These are phyloP conservation scores for Oreotragus oreotragus DNA, from an alignment of 2,113 vertebrate genomes.

Conservation along the genomic window DNA sequence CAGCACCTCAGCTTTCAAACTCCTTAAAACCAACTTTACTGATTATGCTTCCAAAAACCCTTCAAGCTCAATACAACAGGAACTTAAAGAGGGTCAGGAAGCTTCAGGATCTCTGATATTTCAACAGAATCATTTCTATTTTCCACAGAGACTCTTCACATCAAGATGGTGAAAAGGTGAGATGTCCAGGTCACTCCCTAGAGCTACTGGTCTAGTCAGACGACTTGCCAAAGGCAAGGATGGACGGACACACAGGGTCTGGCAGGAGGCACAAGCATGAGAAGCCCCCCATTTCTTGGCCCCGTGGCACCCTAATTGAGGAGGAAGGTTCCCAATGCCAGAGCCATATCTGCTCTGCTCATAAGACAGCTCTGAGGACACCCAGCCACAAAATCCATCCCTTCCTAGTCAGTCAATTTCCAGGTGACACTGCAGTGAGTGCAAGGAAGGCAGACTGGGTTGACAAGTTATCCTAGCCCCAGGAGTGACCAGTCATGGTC, in stretches of 20 bases:
- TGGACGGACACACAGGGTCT: background rate
- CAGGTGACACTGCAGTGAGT: background rate
- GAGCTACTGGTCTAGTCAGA: background rate
- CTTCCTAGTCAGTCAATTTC: background rate
- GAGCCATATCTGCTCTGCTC: background rate
- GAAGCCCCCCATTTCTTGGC: background rate
- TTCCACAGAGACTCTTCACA: background rate
- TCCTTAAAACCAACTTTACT: background rate
- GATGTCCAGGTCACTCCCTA: background rate
- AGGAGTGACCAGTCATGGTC: background rate
- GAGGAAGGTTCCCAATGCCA: background rate
- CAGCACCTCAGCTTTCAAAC: background rate
- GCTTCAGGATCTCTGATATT: background rate
- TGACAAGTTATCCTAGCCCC: background rate
- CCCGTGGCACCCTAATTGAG: background rate
- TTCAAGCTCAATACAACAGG: background rate
- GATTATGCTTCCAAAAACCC: background rate
- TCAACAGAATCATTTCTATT: background rate
- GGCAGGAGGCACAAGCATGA: background rate
- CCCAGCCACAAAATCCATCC: background rate
- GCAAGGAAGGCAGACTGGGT: background rate
- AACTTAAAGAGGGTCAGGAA: background rate
- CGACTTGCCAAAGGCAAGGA: background rate
- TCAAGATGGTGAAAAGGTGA: background rate
- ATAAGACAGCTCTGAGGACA: background rate